Evolutionary conservation across 1,140 invertebrate genomes (phyloP).

Genomic region (Argopecten irradians): DNA sequence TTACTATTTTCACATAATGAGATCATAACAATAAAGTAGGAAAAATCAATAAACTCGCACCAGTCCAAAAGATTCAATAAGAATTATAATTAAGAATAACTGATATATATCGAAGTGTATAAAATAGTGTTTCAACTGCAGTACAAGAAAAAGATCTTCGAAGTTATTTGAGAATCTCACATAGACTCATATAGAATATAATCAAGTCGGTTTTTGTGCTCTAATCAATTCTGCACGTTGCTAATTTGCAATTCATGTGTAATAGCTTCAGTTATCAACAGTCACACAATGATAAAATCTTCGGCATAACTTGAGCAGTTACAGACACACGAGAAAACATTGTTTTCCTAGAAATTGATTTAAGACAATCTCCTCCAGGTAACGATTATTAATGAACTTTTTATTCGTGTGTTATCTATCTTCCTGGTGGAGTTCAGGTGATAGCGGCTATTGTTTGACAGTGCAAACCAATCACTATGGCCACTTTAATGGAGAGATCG

Average conservation of each 20-base stretch:
- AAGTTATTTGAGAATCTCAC: too few relatives aligned
- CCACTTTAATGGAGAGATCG: conserved; percentile 16
- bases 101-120: too few relatives aligned
- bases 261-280: not conserved
- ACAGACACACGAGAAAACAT: not conserved
- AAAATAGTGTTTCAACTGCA: too few relatives aligned
- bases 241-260: not conserved
- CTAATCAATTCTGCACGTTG: not conserved
- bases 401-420: not conserved
- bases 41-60: too few relatives aligned
- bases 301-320: not conserved
- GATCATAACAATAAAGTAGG: too few relatives aligned
- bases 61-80: too few relatives aligned
- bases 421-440: conserved; percentile 12
- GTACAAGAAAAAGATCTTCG: too few relatives aligned
- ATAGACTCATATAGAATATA: too few relatives aligned
- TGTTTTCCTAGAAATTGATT: not conserved
- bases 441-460: not conserved
- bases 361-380: not conserved
- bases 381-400: not conserved
- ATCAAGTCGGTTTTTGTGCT: too few relatives aligned
- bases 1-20: too few relatives aligned
- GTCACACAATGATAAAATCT: not conserved
- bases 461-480: not conserved
- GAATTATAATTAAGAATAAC: too few relatives aligned